Percentiles rank a stretch among this genome's conserved stretches.
Conservation (phyloP, 2,888 invertebrate species). For the Diplazon laetatorius region DNA sequence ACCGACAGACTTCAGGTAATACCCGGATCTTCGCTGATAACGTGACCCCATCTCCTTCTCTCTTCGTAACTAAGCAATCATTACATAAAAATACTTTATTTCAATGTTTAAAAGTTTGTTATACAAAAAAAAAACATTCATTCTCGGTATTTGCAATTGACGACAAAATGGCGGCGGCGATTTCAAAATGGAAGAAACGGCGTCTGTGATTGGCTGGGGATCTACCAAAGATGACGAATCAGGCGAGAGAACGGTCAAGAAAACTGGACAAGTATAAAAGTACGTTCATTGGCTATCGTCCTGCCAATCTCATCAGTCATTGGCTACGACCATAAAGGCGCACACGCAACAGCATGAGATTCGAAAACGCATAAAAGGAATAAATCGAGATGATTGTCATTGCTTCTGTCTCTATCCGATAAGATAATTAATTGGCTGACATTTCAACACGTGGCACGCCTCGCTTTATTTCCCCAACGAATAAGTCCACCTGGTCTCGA, state of each 20-base stretch:
- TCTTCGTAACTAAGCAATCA: background rate
- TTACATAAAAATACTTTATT: conserved; percentile 18
- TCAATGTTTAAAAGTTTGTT: background rate
- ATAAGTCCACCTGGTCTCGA: no score
- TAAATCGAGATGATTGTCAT: background rate
- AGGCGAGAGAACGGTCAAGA: no score
- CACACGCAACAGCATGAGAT: background rate
- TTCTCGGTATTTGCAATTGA: background rate
- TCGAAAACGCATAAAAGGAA: background rate
- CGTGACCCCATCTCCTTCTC: conserved; percentile 37
- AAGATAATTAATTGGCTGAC: background rate
- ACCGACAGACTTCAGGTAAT: conserved; percentile 77
- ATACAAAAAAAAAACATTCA: conserved; percentile 3
- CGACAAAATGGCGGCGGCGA: conserved; percentile 14
- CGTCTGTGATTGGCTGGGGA: background rate
- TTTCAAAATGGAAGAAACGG: background rate
- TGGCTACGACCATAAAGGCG: background rate
- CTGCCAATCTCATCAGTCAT: no score
- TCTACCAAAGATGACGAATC: no score
- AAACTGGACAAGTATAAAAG: no score
- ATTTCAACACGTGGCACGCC: background rate
- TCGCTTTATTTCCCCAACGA: background rate
- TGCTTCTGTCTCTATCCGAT: background rate
- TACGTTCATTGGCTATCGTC: no score
- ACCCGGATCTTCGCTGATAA: conserved; percentile 66